Conservation (phyloP, 2,113 vertebrate species). For the Morphnarchus princeps region DNA sequence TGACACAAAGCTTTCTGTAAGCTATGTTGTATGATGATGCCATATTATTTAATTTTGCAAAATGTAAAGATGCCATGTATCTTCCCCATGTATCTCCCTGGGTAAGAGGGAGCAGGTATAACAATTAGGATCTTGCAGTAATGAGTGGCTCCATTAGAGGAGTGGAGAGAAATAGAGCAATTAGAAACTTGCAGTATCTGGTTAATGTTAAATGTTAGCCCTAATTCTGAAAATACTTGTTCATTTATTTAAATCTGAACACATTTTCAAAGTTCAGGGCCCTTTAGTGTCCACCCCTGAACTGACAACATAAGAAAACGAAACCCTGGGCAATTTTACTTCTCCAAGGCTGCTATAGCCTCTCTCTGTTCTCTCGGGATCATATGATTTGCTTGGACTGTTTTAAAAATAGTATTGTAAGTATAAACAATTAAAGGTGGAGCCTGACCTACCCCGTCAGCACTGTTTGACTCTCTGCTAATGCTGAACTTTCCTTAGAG, state of each 20-base stretch:
- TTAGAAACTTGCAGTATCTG: neutral
- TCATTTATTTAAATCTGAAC: neutral
- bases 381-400: neutral
- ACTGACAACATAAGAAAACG: neutral
- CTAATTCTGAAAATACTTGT: neutral
- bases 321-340: neutral
- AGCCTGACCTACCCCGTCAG: neutral
- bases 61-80: accelerated
- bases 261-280: neutral
- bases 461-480: neutral
- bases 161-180: neutral
- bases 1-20: neutral
- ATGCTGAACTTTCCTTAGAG: neutral
- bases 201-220: neutral
- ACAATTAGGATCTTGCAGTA: neutral
- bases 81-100: neutral
- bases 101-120: neutral
- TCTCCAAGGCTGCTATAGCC: neutral
- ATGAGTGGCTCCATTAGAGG: neutral
- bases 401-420: neutral
- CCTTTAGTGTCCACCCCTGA: neutral
- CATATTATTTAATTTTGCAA: neutral
- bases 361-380: neutral
- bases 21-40: neutral
- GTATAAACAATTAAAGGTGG: neutral